Base-by-base conservation (phyloP, 1,140 invertebrate genomes). In the Drosophila bocqueti region DNA sequence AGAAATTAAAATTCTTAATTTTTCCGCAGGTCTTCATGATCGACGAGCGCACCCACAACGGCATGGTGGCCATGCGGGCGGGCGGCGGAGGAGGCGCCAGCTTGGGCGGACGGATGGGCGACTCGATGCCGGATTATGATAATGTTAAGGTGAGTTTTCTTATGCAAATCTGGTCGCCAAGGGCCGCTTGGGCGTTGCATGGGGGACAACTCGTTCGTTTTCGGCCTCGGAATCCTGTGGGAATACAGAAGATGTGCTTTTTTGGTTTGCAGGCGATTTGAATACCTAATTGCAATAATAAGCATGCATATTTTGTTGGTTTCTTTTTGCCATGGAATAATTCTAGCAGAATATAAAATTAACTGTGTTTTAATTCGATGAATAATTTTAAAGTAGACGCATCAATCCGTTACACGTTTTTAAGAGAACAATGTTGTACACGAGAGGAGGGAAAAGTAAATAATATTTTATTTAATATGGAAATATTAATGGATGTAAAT, bases 141-240 rank as follows among this genome's bases (percentile, higher is more conserved):
- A 94, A 94, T 83, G 92, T 94, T 71, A 94, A 95, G 94, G 94
- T 95, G 90, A 93, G 81, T 76, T 82, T 79, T 79, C 65, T 76
- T 80, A 90, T 90, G 81, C 85, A 90, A 90, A 90, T 90, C 60
- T 21, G 43, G 8, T 13, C 24, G 21, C 16, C 55, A 43, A 58
- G 54, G 54, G 54, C 54, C 38, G n/a, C n/a, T 26, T 7, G 24
- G 43, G 10, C 6, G 4, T 21, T 21, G 21, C 42, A 36, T 29
- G 15, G n/a, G n/a, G 60, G 43, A 49, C 60, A 64, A 65, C 65
- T 67, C 65, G 60, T 64, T 49, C 38, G 15, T 55, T 69, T 45
- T 26, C 10, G 15, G 34, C 24, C 21, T 43, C 16, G 8, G 11
- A 36, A 34, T 34, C 21, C 67, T 71, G 86, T 87, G 87, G 81